Evolutionary conservation across 2,113 vertebrate genomes (phyloP), one percentile per base, ranked within the genome.

Genomic region (Lonchura striata): DNA sequence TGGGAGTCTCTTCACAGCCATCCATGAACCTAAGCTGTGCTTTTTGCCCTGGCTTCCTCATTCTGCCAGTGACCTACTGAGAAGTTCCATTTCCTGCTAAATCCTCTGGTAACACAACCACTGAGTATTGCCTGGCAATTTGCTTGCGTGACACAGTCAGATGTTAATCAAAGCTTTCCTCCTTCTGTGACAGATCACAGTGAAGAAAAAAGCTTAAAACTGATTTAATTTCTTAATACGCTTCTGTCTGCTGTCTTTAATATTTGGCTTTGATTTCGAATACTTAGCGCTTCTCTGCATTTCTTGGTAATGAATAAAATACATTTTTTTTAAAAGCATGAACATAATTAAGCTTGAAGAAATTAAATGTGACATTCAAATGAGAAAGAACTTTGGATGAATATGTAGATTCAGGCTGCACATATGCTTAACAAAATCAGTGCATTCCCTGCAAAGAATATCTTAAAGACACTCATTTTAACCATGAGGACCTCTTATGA

Each of bases 191-290:
- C 95, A 95, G 88, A 95, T 81, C 76, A 95, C 77, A 96, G 87
- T 49, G 47, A 93, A 49, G 64, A 89, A 86, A 88, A 95, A 92
- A 91, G 75, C 88, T 94, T 88, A 91, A 93, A 93, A 94, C 75
- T 88, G 87, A 96, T 93, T 96, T 95, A 94, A 95, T 96, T 95
- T 96, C 91, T 93, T 94, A 96, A 96, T 95, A 87, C 3, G 31
- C 64, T 95, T 91, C 92, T 95, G 88, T 96, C 88, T 94, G 88
- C 77, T 80, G 72, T 76, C 86, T 97, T 53, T 53, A 95, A 92
- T 90, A 94, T 86, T 93, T 96, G 76, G 82, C 93, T 96, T 97
- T 96, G 94, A 96, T 95, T 96, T 71, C 7, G 35, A 96, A 96
- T 90, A 88, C 80, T 95, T 92, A 96, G 92, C 16, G 47, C 79